These are phyloP conservation scores for Terrapene triunguis DNA, from an alignment of 2,113 vertebrate species.

Conservation along the genomic window DNA sequence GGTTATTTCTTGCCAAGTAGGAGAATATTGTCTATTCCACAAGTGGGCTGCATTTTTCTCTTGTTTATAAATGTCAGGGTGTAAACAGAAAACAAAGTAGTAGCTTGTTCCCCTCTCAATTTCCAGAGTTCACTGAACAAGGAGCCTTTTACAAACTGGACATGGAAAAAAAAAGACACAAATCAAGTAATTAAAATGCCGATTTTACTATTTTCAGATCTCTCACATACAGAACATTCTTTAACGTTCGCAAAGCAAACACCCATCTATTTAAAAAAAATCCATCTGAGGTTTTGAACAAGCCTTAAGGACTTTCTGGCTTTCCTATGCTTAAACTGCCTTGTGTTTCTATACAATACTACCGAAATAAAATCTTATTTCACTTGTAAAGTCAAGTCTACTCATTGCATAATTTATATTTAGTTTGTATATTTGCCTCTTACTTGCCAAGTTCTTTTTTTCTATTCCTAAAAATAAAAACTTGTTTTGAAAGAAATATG, in stretches of 20 bases:
- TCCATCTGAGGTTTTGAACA: neutral
- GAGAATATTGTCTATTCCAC: neutral
- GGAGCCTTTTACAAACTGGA: constrained; percentile 44
- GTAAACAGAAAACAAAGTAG: constrained; percentile 78
- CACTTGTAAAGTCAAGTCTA: neutral
- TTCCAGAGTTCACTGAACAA: constrained; percentile 54
- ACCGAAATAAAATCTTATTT: neutral
- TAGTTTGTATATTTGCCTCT: neutral
- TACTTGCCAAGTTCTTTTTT: constrained; percentile 7
- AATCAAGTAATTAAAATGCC: constrained; percentile 65
- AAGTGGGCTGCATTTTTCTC: constrained; percentile 50
- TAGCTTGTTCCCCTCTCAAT: constrained; percentile 66
- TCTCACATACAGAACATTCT: constrained; percentile 70
- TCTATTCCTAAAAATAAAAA: constrained; percentile 32
- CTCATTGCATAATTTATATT: neutral
- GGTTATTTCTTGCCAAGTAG: neutral
- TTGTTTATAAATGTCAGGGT: constrained; percentile 74
- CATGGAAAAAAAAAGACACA: constrained; percentile 22
- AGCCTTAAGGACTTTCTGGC: neutral
- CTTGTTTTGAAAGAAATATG: constrained; percentile 59
- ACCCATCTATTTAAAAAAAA: neutral
- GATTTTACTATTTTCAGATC: constrained; percentile 36
- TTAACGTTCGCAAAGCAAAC: constrained; percentile 10
- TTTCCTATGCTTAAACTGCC: neutral
- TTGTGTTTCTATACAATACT: neutral